Percentiles rank a stretch among this genome's conserved stretches.
These are phyloP conservation scores for Mesocentrotus franciscanus DNA, from an alignment of 53 echinoderm and acorn worm species.

Conservation along the genomic window DNA sequence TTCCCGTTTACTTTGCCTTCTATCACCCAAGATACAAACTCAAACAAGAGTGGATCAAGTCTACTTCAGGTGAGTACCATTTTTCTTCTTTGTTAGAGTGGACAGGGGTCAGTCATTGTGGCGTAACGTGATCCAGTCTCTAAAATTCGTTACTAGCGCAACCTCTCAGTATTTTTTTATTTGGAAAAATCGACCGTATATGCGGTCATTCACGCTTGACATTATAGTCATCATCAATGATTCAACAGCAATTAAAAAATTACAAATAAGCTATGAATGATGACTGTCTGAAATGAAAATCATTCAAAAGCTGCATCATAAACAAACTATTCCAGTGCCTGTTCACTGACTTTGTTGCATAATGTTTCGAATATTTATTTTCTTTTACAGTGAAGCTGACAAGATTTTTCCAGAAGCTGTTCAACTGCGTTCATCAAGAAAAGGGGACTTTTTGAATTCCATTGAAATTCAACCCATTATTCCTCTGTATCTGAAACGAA, in stretches of 20 bases:
- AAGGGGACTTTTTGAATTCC: slow-evolving; percentile 9
- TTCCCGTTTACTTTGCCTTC: slow-evolving; percentile 47
- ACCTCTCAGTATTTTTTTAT: too few relatives aligned
- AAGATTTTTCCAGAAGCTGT: slow-evolving; percentile 65
- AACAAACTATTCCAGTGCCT: neutral
- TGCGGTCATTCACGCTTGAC: too few relatives aligned
- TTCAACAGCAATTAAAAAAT: too few relatives aligned
- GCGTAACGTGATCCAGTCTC: too few relatives aligned
- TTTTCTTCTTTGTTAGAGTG: neutral
- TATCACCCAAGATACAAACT: neutral
- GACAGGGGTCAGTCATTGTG: too few relatives aligned
- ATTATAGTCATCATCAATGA: too few relatives aligned
- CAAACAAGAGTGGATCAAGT: neutral
- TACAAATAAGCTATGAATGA: too few relatives aligned
- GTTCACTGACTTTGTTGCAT: neutral
- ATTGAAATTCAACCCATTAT: neutral
- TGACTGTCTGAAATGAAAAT: too few relatives aligned
- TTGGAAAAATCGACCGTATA: too few relatives aligned
- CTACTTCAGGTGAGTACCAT: neutral
- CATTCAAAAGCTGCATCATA: too few relatives aligned
- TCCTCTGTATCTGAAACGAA: neutral
- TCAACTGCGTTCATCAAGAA: slow-evolving; percentile 66
- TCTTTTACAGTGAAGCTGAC: slow-evolving; percentile 49
- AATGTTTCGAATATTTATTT: neutral
- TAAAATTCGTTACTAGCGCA: too few relatives aligned